These are phyloP conservation scores for Pipistrellus pygmaeus DNA, from an alignment of 2,797 vertebrate genomes.

Conservation along the genomic window DNA sequence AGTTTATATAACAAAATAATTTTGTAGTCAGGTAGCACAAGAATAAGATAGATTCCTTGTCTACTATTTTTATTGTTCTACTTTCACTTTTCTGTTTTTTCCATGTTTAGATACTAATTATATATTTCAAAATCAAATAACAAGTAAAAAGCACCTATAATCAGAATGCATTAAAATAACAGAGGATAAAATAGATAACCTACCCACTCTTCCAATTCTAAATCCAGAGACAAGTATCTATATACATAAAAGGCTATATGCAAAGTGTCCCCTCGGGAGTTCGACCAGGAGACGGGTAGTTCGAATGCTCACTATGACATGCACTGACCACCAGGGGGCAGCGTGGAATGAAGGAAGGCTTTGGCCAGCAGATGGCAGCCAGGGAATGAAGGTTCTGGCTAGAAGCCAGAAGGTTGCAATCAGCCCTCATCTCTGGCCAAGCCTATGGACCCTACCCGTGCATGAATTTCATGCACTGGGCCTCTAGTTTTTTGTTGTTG, in stretches of 20 bases:
- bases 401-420: no score
- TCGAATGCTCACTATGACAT: accelerated
- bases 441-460: no score
- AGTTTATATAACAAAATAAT: neutral
- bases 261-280: no score
- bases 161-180: neutral
- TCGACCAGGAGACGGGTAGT: no score
- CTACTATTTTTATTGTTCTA: neutral
- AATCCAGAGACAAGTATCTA: neutral
- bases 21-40: neutral
- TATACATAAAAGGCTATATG: no score
- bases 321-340: no score
- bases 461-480: no score
- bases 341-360: no score
- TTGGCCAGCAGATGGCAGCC: no score
- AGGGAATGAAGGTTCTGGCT: no score
- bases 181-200: neutral
- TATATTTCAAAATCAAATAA: constrained; percentile 30
- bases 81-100: neutral
- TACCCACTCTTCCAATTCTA: neutral
- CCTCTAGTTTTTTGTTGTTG: no score
- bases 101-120: neutral
- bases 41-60: neutral
- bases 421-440: no score
- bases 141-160: neutral